A percentile compares a stretch with the other conserved stretches of the same genome.
Conservation (phyloP, 2,113 vertebrate species). For the Gracilinanus agilis region DNA sequence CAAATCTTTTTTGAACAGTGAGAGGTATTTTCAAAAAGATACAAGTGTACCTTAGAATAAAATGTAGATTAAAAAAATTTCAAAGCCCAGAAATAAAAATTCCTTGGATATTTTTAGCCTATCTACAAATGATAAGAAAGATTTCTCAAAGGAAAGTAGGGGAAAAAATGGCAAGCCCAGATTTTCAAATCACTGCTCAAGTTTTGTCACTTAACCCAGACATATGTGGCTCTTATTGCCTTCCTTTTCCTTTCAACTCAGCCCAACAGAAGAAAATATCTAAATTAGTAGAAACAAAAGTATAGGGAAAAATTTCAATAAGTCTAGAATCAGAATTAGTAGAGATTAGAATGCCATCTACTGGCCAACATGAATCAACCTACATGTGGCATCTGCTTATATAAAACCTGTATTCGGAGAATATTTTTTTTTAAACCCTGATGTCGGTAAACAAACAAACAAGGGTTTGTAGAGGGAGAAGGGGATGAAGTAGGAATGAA, state of each 20-base stretch:
- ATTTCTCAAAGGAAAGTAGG: too few species aligned
- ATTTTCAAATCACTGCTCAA: neutral
- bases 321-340: slow-evolving; percentile 4
- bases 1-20: neutral
- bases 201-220: neutral
- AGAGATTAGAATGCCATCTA: slow-evolving; percentile 54
- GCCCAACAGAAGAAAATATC: neutral
- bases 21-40: neutral
- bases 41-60: neutral
- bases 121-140: neutral
- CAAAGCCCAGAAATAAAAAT: neutral
- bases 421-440: too few species aligned
- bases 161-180: neutral
- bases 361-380: slow-evolving; percentile 13
- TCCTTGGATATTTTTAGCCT: neutral
- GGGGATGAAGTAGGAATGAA: too few species aligned
- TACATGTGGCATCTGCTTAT: neutral
- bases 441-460: too few species aligned
- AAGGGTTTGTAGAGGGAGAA: too few species aligned
- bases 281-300: slow-evolving; percentile 45
- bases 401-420: neutral
- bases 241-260: slow-evolving; percentile 8
- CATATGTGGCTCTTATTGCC: neutral
- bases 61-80: neutral
- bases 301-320: neutral